These are phyloP conservation scores for Barnardius zonarius DNA, from an alignment of 2,113 vertebrate genomes.

Conservation along the genomic window DNA sequence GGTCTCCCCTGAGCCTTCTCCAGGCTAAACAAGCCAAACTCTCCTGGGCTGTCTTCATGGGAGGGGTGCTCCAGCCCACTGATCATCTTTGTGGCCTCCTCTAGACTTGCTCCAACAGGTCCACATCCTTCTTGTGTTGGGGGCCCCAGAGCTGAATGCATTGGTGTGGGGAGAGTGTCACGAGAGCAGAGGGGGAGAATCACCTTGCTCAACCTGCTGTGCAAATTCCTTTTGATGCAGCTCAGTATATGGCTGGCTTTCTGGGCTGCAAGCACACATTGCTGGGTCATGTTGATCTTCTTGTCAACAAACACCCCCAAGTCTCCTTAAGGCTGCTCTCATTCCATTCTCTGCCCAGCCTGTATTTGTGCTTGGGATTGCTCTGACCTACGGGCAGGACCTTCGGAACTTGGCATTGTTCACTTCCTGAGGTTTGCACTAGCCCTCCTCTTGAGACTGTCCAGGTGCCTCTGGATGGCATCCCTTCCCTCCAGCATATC, in stretches of 20 bases:
- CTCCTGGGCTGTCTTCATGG: neutral
- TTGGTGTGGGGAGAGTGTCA: neutral
- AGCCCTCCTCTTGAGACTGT: neutral
- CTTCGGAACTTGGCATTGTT: neutral
- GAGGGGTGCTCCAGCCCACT: neutral
- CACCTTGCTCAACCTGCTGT: neutral
- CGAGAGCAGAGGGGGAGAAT: neutral
- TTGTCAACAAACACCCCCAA: neutral
- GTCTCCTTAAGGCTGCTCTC: neutral
- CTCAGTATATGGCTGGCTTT: neutral
- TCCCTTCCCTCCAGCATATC: neutral
- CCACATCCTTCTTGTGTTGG: neutral
- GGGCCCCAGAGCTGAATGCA: neutral
- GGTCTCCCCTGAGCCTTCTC: neutral
- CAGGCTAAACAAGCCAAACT: neutral
- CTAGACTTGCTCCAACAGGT: neutral
- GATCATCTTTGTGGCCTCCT: neutral
- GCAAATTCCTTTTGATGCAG: neutral
- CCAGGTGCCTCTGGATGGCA: neutral
- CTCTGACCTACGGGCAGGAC: neutral
- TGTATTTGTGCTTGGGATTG: neutral
- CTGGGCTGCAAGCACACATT: neutral
- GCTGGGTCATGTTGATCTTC: neutral
- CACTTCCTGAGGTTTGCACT: neutral
- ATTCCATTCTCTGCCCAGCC: neutral